Conservation (phyloP, 2,113 vertebrate genomes). For the Struthidea cinerea region DNA sequence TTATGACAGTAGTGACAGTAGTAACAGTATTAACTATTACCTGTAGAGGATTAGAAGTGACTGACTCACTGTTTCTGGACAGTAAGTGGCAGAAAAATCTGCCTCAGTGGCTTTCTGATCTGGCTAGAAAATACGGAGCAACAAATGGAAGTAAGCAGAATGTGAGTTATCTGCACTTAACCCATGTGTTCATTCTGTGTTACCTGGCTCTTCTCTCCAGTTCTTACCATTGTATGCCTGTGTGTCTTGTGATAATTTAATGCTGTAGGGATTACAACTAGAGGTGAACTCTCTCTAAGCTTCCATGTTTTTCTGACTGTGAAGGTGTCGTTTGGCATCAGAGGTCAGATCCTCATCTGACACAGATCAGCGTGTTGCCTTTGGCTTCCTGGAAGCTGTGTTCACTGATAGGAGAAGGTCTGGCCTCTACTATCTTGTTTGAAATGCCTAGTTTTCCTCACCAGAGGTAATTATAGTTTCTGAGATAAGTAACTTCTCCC, state of each 20-base stretch:
- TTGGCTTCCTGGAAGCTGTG: not conserved
- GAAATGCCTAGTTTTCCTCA: not conserved
- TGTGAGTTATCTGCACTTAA: not conserved
- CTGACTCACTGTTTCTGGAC: not conserved
- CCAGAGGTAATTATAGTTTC: constrained; percentile 46
- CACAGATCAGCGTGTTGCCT: not conserved
- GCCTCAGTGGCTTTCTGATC: not conserved
- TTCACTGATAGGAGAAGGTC: not conserved
- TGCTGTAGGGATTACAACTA: not conserved
- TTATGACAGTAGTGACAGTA: not conserved
- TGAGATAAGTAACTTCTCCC: constrained; percentile 43
- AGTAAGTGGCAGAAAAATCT: not conserved
- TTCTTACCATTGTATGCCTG: not conserved
- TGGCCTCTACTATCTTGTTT: not conserved
- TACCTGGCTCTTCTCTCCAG: not conserved
- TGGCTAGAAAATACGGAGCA: not conserved
- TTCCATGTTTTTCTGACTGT: not conserved
- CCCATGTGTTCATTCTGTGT: not conserved
- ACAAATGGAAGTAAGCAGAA: not conserved
- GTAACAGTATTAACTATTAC: not conserved
- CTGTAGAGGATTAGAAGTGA: not conserved
- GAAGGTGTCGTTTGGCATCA: not conserved
- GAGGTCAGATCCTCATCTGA: not conserved
- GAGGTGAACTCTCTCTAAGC: not conserved
- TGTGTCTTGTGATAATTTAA: not conserved